Conservation (phyloP, 2,797 vertebrate genomes). For the Fratercula arctica region DNA sequence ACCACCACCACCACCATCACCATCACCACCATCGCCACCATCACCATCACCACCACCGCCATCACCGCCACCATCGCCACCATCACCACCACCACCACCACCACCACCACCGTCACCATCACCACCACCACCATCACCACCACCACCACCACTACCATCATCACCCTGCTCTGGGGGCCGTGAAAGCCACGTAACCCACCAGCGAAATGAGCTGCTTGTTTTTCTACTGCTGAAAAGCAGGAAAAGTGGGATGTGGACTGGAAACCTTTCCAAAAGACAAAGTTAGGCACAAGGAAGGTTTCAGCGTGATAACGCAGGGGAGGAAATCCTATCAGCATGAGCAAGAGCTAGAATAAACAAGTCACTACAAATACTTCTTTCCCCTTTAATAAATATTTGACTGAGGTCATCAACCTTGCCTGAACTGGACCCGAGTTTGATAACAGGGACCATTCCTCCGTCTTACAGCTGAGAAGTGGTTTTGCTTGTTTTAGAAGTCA, state of each 20-base stretch:
- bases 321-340: constrained; percentile 55
- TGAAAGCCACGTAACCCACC: background rate
- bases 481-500: constrained; percentile 9
- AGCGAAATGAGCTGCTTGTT: background rate
- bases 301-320: background rate
- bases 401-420: constrained; percentile 31
- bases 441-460: background rate
- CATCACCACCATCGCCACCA: background rate
- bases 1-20: background rate
- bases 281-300: constrained; percentile 16
- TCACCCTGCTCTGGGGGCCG: background rate
- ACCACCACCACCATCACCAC: too few relatives aligned
- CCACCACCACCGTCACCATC: rapidly evolving
- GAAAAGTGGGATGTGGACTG: background rate
- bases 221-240: constrained; percentile 20
- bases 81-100: background rate
- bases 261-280: constrained; percentile 21
- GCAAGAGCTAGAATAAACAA: constrained; percentile 65
- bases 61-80: rapidly evolving
- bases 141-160: background rate
- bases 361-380: constrained; percentile 55
- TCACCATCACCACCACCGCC: background rate
- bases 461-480: background rate
- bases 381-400: constrained; percentile 59
- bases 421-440: background rate